These are phyloP conservation scores for Sebastes jordani DNA, from an alignment of 2,797 vertebrate species.

Conservation along the genomic window DNA sequence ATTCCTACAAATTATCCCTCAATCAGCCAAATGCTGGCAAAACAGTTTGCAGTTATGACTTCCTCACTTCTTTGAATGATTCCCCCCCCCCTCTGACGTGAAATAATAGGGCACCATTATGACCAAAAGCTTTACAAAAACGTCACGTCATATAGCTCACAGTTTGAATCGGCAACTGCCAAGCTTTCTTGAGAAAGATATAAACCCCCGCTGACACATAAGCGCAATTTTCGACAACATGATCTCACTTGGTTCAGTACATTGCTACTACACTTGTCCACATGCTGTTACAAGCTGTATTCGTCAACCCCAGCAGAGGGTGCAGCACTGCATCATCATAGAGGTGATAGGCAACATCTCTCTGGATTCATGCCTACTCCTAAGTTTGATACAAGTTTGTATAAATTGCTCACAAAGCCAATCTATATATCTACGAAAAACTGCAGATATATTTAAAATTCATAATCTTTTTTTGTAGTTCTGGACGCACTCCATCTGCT, in stretches of 20 bases:
- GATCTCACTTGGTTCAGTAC: slow-evolving; percentile 14
- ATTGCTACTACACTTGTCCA: slow-evolving; percentile 15
- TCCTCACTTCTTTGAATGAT: background rate
- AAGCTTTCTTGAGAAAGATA: background rate
- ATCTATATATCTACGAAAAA: background rate
- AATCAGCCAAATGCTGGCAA: background rate
- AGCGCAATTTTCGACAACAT: background rate
- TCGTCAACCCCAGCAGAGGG: slow-evolving; percentile 77
- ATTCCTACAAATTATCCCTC: background rate
- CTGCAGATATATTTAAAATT: background rate
- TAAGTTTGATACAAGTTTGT: background rate
- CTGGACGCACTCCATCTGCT: background rate
- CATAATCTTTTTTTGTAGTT: background rate
- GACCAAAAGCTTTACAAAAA: background rate
- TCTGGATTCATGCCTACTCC: slow-evolving; percentile 16
- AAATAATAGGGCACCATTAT: background rate
- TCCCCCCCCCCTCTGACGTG: too few relatives aligned
- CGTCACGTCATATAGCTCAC: background rate
- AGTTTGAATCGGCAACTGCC: background rate
- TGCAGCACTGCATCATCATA: slow-evolving; percentile 65
- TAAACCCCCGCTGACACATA: background rate
- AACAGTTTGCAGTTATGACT: background rate
- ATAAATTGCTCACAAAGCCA: background rate
- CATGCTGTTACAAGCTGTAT: slow-evolving; percentile 44
- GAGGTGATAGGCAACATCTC: slow-evolving; percentile 25